Percentiles rank a stretch among this genome's conserved stretches.
Evolutionary conservation across 2,113 vertebrate species (phyloP).

Genomic region (Paedocypris sp.): DNA sequence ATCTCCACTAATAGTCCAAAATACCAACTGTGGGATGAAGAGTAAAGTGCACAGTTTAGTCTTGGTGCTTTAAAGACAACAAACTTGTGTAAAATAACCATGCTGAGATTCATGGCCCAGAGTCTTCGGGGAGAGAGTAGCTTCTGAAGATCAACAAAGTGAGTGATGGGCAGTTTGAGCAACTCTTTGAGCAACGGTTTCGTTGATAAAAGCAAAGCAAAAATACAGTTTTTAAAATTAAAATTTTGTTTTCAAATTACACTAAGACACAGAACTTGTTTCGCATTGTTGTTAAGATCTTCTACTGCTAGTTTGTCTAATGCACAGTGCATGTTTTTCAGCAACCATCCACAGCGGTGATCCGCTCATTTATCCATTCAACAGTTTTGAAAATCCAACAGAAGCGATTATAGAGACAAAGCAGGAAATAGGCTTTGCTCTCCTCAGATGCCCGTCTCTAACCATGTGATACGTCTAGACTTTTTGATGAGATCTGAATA

Average conservation of each 20-base stretch:
- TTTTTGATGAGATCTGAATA: no score
- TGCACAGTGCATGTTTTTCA: no score
- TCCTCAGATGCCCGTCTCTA: constrained; percentile 14
- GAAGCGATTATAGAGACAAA: constrained; percentile 3
- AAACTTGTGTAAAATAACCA: constrained; percentile 24
- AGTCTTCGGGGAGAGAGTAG: constrained; percentile 1
- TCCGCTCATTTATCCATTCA: neutral
- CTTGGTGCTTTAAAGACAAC: constrained; percentile 18
- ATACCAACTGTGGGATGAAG: constrained; percentile 7
- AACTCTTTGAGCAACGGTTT: no score
- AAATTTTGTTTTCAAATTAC: no score
- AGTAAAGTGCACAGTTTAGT: constrained; percentile 17
- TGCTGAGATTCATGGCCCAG: constrained; percentile 22
- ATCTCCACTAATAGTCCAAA: neutral
- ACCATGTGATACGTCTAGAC: no score
- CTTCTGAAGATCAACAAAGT: constrained; percentile 19
- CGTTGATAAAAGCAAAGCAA: no score
- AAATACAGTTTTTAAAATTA: no score
- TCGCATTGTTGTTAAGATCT: no score
- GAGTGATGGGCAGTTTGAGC: no score
- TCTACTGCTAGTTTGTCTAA: neutral
- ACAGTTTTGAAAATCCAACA: neutral
- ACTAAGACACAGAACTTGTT: no score
- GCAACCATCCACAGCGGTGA: no score
- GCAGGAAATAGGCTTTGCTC: constrained; percentile 2